Evolutionary conservation across 2,113 vertebrate genomes (phyloP), one percentile per base, ranked within the genome.

Genomic region (Lophochroa leadbeateri): DNA sequence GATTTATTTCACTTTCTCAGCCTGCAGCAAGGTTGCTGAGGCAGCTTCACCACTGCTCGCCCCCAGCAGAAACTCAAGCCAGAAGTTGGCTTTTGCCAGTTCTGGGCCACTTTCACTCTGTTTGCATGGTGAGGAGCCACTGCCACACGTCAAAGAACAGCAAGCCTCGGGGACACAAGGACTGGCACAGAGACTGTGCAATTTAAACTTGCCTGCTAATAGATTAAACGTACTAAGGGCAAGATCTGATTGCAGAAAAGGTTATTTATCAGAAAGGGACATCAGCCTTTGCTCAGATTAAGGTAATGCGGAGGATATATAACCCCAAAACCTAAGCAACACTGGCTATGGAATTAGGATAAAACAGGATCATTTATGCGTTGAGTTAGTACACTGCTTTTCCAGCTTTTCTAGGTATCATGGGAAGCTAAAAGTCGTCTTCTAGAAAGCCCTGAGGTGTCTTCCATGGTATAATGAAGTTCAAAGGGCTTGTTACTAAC

Each of bases 171-270:
- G 25, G 15, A 69, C 49, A 39, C 3, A 0, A 37, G n/a, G 47
- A 16, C 43, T 44, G 49, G 28, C 58, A 46, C 0, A 0, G 3
- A 31, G 20, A 24, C 10, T 70, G 37, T 37, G n/a, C 16, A 46
- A 6, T 43, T 46, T 43, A 50, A 64, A 71, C 25, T n/a, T 12
- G 7, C 27, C 35, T 43, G 27, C 29, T 44, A 46, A 80, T 6
- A 71, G 14, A 71, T 11, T 21, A 49, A 67, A 75, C 0, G 0
- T 72, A 33, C 29, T 65, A 23, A 58, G 64, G 52, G n/a, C 37
- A 82, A 19, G 47, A 88, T 39, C 2, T 60, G 39, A 41, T 33
- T 79, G 9, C 33, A 69, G 27, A 31, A 55, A 70, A 84, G 4
- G 8, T 35, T 33, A 65, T 44, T 65, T 41, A 49, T 9, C 17